Evolutionary conservation across 2,888 invertebrate species (phyloP).

Genomic region (Autographa gamma): DNA sequence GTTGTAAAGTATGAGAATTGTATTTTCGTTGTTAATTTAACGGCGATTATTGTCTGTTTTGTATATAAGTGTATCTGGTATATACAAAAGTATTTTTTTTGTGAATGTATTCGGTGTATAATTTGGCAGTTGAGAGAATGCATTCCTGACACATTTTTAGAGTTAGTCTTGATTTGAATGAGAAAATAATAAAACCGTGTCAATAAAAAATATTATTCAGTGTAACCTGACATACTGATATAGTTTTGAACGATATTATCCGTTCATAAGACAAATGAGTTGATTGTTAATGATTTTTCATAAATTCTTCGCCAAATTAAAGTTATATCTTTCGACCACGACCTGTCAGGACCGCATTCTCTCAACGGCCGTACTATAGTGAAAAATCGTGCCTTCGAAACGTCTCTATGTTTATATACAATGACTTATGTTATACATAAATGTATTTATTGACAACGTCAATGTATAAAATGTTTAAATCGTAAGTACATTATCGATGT

Average conservation of each 20-base stretch:
- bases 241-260: too few species aligned
- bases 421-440: conserved; percentile 8
- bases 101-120: conserved; percentile 34
- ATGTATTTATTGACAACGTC: neutral
- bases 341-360: too few species aligned
- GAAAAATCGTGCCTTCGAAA: conserved; percentile 65
- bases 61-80: conserved; percentile 40
- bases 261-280: too few species aligned
- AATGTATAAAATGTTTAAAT: neutral
- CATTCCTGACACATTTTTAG: too few species aligned
- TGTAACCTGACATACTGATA: too few species aligned
- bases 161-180: too few species aligned
- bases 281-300: too few species aligned
- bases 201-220: too few species aligned
- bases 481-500: conserved; percentile 58
- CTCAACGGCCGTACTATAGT: conserved; percentile 23
- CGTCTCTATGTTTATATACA: conserved; percentile 28
- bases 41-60: conserved; percentile 27
- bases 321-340: too few species aligned
- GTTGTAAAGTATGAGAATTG: neutral
- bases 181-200: too few species aligned
- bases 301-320: too few species aligned
- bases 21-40: conserved; percentile 23
- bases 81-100: conserved; percentile 34
- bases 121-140: too few species aligned